Evolutionary conservation across 2,797 vertebrate species (phyloP), one percentile per base, ranked within the genome.

Genomic region (Spea hammondii): DNA sequence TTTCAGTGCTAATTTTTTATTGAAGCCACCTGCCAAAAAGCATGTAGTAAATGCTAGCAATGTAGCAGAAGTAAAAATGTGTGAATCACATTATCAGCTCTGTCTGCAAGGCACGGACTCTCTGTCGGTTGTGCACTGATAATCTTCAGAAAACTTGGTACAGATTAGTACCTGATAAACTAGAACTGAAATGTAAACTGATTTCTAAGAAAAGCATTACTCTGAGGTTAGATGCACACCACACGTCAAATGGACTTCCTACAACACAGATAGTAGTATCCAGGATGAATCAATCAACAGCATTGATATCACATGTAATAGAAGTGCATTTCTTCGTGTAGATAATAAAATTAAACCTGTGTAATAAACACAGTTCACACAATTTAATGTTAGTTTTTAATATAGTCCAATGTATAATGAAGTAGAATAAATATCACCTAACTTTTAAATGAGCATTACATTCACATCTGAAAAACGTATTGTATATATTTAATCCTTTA

Each of bases 131-230:
- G n/a, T 62, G n/a, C 6, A 62, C 59, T 62, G 5, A 6, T 62
- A 62, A 62, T 62, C 14, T 62, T 62, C 59, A 17, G 59, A 62
- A 14, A 62, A 14, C 59, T 62, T 44, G 14, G 59, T 62, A 62
- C 59, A 62, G 59, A 62, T 62, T 62, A 62, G 14, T 62, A 9
- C 59, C 14, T 32, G 59, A 62, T 62, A 62, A 62, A 32, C 5
- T 62, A 14, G 12, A 4, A 62, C 59, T 17, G 59, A 14, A 62
- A 32, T 32, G 9, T 62, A 62, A 62, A 10, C 51, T 7, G 6
- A 11, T 53, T 7, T 53, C 51, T 53, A 53, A 53, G 51, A 7
- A 53, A 11, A 4, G 59, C 8, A 62, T 62, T 62, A 17, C 59
- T 62, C 5, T 17, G 59, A 62, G 9, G 59, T 62, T 62, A 4